Base-by-base conservation (phyloP, 2,113 vertebrate species). In the Lanius collurio region DNA sequence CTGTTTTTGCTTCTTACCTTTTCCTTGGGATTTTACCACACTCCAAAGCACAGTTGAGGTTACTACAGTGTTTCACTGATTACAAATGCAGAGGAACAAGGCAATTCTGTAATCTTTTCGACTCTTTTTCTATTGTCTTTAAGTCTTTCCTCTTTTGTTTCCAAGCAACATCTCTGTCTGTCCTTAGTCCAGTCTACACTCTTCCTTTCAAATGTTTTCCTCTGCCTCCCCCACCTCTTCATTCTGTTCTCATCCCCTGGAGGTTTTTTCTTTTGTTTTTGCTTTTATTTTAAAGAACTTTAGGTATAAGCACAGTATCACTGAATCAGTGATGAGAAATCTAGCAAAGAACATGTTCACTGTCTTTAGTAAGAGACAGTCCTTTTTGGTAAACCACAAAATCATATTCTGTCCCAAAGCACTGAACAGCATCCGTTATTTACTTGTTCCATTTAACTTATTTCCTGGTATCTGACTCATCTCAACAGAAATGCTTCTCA, bases 391-490 rank as follows among this genome's bases (percentile, higher is more conserved):
- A 77, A 83, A 82, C 21, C 41, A 65, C 28, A 50, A 90, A 94
- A 67, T 27, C 24, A 63, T 21, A 44, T 62, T 70, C 44, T 28
- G 77, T 18, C 15, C 18, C 55, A 82, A 59, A 85, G 26, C 59
- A 73, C 35, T 63, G 63, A 83, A 21, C 46, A 71, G 60, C n/a
- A 39, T 76, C 74, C 31, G 17, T 35, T 92, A 96, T 96, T 97
- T 86, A 98, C 97, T 95, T 92, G 80, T 59, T 92, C 62, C 70
- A 81, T 52, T 62, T 46, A 93, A 73, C 68, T 84, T 76, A n/a
- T 73, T 71, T 73, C 24, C 80, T 75, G 90, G 39, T 96, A 94
- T 93, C 55, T 81, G 65, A 87, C 55, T 95, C 96, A 95, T 93
- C 68, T 81, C 76, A 65, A 35, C 9, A 56, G 10, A 55, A 65